Base-by-base conservation (phyloP, 2,888 invertebrate species). In the Charanyca ferruginea region DNA sequence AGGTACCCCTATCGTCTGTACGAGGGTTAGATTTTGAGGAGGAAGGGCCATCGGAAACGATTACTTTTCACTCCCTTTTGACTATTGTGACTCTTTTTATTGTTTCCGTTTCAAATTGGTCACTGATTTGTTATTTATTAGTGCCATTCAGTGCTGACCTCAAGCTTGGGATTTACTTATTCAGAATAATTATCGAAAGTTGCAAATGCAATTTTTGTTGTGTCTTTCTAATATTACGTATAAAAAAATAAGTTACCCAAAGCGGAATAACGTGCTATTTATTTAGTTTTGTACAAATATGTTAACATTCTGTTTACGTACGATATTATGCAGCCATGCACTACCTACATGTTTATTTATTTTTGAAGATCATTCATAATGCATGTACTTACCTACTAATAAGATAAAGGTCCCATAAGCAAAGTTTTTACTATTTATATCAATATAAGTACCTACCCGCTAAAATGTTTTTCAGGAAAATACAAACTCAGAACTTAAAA, bases 301-400 rank as follows among this genome's bases (percentile, higher is more conserved):
- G 16, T 38, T 38, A 4, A 38, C 13, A 16, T 38, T 38, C 32
- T 32, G 9, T 32, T 9, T 32, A 25, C 8, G 32, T 7, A 22
- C 6, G 25, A 35, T 7, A 16, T 1, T 23, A 51, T 52, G 22
- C 11, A 51, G 16, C 6, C 20, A 53, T 32, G 23, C 5, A 35
- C n/a, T 68, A 53, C 68, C 44, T n/a, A 3, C 35, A 5, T 71
- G 68, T 44, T 38, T 13, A 49, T 73, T 52, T 4, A 13, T 8
- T 66, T 63, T 64, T 67, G 35, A 66, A 73, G 42, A 63, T 73
- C 64, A 49, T 22, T 64, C 13, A 22, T 49, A 71, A 42, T 42
- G 41, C 41, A 72, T 35, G 25, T 38, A 38, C 38, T 16, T 16
- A 16, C 38, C 16, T 11, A 16, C 23, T 52, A 49, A 73, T 64